These are phyloP conservation scores for Euthynnus affinis DNA, from an alignment of 2,797 vertebrate genomes.

Conservation along the genomic window DNA sequence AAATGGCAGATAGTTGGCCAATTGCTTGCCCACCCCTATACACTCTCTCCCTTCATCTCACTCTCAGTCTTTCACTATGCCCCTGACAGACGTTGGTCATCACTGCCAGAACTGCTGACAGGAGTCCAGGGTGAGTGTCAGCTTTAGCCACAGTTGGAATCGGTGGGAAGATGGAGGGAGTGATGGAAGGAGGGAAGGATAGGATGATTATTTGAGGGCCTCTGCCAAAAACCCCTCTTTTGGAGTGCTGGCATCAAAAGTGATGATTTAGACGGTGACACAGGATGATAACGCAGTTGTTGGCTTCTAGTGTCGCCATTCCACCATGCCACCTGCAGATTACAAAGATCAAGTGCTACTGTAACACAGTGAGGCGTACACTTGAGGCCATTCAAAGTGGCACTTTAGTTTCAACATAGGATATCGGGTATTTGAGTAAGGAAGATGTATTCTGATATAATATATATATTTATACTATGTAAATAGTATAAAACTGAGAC, in stretches of 20 bases:
- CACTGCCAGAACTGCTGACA: slow-evolving; percentile 75
- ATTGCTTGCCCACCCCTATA: slow-evolving; percentile 23
- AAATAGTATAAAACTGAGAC: background rate
- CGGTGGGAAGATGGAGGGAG: slow-evolving; percentile 56
- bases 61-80: slow-evolving; percentile 40
- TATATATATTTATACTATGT: background rate
- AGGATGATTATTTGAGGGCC: slow-evolving; percentile 55
- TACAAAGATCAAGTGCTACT: slow-evolving; percentile 54
- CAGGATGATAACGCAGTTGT: slow-evolving; percentile 56
- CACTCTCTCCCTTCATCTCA: slow-evolving; percentile 23
- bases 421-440: background rate
- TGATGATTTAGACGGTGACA: slow-evolving; percentile 64
- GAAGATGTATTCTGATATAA: background rate
- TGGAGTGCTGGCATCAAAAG: slow-evolving; percentile 64
- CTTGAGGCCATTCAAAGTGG: slow-evolving; percentile 11
- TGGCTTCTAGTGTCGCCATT: slow-evolving; percentile 41
- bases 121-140: slow-evolving; percentile 72
- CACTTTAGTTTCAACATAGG: background rate
- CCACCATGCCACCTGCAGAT: slow-evolving; percentile 59
- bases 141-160: slow-evolving; percentile 78
- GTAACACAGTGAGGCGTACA: slow-evolving; percentile 15
- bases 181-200: slow-evolving; percentile 44
- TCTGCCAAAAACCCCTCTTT: slow-evolving; percentile 73
- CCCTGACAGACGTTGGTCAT: slow-evolving; percentile 63
- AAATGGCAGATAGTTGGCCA: slow-evolving; percentile 52